Base-by-base conservation (phyloP, 2,797 vertebrate genomes). In the Pangasius sanitwongsei region DNA sequence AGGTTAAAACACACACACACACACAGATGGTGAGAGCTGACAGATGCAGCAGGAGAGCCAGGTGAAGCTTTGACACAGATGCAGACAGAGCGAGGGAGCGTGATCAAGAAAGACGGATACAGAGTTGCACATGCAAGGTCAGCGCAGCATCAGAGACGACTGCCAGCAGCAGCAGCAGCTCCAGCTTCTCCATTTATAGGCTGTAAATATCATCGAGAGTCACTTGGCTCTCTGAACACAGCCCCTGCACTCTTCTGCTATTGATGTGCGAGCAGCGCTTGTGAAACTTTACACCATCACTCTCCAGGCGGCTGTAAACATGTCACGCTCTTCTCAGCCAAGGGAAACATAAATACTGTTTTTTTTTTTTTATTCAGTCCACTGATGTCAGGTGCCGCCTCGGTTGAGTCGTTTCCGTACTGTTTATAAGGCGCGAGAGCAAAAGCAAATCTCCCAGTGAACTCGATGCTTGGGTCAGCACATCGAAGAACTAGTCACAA, bases 181-280 rank as follows among this genome's bases (percentile, higher is more conserved):
- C 28, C 78, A 8, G 69, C 41, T 77, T 81, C 84, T 15, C 80
- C 7, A 65, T 88, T 89, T 87, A 89, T 81, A 75, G 80, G 55
- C 87, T 75, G 65, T 87, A 61, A 87, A 75, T 83, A 86, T 87
- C 41, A 72, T 63, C 6, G 4, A 74, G 87, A 75, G 84, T 88
- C 48, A 31, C 63, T 67, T 31, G 83, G 63, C 63, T 67, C 28
- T 34, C 63, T 1, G 28, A 48, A 37, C 78, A 55, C 70, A 34
- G 50, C 88, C 23, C 12, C 75, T 59, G 34, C 23, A 34, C 48
- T 37, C 53, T 84, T 78, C 55, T 5, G 48, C 28, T 59, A 67
- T 48, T 81, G 63, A 87, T 81, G 78, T 89, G 74, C 50, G 20
- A 48, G 37, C 28, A 63, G 77, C 28, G 53, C 55, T 78, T 28